Conservation (phyloP, 1,140 invertebrate genomes). For the Achatina immaculata region DNA sequence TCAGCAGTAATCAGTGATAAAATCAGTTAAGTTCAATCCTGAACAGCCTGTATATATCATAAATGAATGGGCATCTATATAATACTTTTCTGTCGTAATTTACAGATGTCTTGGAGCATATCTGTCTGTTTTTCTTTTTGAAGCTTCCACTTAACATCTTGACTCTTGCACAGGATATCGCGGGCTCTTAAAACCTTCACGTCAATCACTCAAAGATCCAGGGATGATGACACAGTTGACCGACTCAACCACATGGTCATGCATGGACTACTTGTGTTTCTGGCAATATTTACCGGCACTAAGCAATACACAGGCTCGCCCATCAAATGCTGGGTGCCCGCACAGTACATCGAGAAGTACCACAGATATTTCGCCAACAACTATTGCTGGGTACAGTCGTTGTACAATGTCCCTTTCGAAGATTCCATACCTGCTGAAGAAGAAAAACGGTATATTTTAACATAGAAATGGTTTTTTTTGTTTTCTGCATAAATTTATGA, state of each 20-base stretch:
- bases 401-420: constrained; percentile 27
- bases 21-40: no score
- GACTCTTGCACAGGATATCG: not conserved
- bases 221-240: constrained; percentile 30
- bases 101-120: no score
- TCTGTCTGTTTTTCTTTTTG: no score
- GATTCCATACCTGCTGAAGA: constrained; percentile 1
- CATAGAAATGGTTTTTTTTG: not conserved
- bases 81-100: no score
- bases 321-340: constrained; percentile 32
- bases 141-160: no score
- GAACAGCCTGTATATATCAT: no score
- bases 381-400: constrained; percentile 28
- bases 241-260: constrained; percentile 25
- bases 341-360: constrained; percentile 24
- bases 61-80: no score
- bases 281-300: not conserved
- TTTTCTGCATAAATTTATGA: not conserved
- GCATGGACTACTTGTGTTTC: not conserved
- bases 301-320: constrained; percentile 24
- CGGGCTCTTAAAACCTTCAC: not conserved
- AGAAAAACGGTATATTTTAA: not conserved
- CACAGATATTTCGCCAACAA: constrained; percentile 22
- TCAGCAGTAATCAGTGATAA: no score
- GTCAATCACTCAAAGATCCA: not conserved